phyloP scores from a whole-genome alignment of 2,797 vertebrate genomes.

The Choloepus didactylus region DNA sequence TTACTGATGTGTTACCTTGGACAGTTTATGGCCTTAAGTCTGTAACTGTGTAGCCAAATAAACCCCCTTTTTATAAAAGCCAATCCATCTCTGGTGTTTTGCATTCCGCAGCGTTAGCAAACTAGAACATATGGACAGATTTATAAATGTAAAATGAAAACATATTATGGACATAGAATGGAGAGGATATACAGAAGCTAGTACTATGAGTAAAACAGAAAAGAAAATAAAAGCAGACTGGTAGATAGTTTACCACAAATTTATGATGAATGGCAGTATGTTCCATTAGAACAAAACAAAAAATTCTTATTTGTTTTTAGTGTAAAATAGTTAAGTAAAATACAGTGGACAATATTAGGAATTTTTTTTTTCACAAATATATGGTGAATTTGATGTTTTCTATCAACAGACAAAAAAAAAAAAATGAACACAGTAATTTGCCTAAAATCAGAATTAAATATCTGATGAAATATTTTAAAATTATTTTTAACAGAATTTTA shows the following conservation, averaged over 20 bases:
- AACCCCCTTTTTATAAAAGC: too few species aligned
- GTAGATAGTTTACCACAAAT: not conserved
- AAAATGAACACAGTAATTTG: not conserved
- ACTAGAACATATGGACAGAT: not conserved
- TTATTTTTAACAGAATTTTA: constrained; percentile 14
- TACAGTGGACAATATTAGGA: not conserved
- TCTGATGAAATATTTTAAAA: not conserved
- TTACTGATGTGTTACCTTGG: too few species aligned
- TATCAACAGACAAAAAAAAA: not conserved
- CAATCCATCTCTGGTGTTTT: too few species aligned
- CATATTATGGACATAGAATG: not conserved
- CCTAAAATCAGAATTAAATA: constrained; percentile 8
- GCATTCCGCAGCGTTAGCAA: too few species aligned
- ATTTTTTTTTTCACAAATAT: not conserved
- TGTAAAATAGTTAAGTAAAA: not conserved
- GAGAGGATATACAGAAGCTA: not conserved
- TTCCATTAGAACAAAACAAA: not conserved
- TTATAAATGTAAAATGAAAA: constrained; percentile 39
- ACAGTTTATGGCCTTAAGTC: too few species aligned
- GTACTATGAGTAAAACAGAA: not conserved
- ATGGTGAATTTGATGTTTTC: not conserved
- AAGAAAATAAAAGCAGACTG: not conserved
- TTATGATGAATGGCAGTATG: not conserved
- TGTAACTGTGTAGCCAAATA: too few species aligned
- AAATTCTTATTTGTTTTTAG: not conserved